Percentiles rank a stretch among this genome's conserved stretches.
Evolutionary conservation across 2,113 vertebrate species (phyloP).

Genomic region (Acrocephalus arundinaceus): DNA sequence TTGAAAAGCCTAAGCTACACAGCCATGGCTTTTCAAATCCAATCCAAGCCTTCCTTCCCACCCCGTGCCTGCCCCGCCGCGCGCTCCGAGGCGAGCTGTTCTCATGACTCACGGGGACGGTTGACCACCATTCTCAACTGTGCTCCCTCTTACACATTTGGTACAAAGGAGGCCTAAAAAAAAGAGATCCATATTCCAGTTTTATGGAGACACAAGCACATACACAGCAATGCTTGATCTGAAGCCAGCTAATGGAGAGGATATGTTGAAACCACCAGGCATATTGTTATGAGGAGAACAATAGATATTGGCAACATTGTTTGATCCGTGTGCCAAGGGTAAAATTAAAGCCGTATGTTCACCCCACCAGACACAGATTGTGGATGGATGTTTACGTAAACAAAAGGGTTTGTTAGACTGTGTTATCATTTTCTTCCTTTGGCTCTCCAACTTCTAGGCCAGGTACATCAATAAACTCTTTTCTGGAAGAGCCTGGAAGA

Average conservation of each 20-base stretch:
- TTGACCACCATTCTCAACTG: conserved; percentile 36
- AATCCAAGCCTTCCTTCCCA: background rate
- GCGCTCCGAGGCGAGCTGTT: background rate
- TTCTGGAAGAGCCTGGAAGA: conserved; percentile 31
- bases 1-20: background rate
- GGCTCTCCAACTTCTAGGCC: conserved; percentile 26
- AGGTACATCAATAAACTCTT: conserved; percentile 38
- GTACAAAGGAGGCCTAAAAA: conserved; percentile 34
- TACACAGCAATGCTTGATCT: conserved; percentile 69
- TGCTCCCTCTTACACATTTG: conserved; percentile 52
- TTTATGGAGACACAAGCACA: conserved; percentile 67
- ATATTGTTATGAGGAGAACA: conserved; percentile 77
- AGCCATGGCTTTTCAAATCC: background rate
- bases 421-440: conserved; percentile 43
- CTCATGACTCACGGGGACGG: conserved; percentile 18
- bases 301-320: conserved; percentile 75
- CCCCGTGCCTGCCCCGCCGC: background rate
- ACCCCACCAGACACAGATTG: conserved; percentile 60
- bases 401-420: conserved; percentile 42
- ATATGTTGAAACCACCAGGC: conserved; percentile 72
- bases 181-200: conserved; percentile 37
- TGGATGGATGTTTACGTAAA: conserved; percentile 69
- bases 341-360: conserved; percentile 77
- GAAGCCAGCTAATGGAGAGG: conserved; percentile 70
- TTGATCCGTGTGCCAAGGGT: conserved; percentile 76